These are phyloP conservation scores for Aspidiotus destructor DNA, from an alignment of 2,888 invertebrate genomes.

Conservation along the genomic window DNA sequence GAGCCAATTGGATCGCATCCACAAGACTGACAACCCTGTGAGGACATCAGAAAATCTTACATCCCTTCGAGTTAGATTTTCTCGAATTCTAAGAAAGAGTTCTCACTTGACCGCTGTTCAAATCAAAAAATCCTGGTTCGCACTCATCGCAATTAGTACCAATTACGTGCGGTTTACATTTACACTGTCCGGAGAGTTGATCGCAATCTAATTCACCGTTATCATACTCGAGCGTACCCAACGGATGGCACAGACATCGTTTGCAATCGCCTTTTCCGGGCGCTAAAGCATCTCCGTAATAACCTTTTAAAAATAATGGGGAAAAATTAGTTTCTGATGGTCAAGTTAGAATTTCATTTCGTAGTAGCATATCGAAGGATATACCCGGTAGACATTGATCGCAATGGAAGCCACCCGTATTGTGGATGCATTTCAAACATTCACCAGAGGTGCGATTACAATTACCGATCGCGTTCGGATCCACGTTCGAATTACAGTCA, in stretches of 20 bases:
- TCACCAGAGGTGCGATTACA: conserved; percentile 93
- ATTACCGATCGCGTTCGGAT: conserved; percentile 91
- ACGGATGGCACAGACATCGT: conserved; percentile 74
- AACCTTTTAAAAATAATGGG: conserved; percentile 49
- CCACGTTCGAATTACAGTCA: conserved; percentile 87
- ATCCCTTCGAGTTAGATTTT: no score
- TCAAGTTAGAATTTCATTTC: neutral
- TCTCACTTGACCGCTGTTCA: conserved; percentile 58
- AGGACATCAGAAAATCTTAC: neutral
- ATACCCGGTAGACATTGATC: conserved; percentile 81
- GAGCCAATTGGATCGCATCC: conserved; percentile 84
- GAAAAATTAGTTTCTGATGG: neutral
- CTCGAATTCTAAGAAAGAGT: neutral
- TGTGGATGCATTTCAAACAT: conserved; percentile 93
- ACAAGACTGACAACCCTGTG: conserved; percentile 69
- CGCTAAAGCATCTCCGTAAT: conserved; percentile 86
- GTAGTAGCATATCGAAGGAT: neutral
- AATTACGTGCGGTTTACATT: conserved; percentile 68
- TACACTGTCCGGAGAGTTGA: conserved; percentile 68
- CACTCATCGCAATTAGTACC: conserved; percentile 77
- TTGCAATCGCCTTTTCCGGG: conserved; percentile 83
- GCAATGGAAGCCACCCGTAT: conserved; percentile 84
- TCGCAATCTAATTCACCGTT: conserved; percentile 67
- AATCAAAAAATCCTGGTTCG: conserved; percentile 73
- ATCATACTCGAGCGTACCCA: conserved; percentile 66